Evolutionary conservation across 2,797 vertebrate genomes (phyloP), one percentile per base, ranked within the genome.

Genomic region (Nasua narica): DNA sequence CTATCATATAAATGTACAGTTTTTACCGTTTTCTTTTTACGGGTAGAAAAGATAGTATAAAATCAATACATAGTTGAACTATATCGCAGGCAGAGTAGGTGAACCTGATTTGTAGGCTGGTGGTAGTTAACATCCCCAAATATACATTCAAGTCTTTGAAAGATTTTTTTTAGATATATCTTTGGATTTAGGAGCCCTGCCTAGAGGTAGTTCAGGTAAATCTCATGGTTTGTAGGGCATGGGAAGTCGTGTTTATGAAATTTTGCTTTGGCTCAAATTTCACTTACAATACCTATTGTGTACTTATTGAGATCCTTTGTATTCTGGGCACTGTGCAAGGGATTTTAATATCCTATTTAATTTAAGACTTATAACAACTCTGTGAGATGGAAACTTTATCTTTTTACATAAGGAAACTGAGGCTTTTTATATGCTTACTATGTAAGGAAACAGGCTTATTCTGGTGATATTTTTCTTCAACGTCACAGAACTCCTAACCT

Each of bases 111-210:
- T 91, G 23, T 50, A 79, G 56, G 40, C 54, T 96, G 16, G 16
- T 76, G 7, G 62, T 76, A 84, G 25, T 56, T 88, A 43, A 40
- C 11, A 50, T 78, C 62, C 15, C 56, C 43, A 82, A 76, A 91
- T 83, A 88, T 58, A 96, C 65, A 85, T 74, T 91, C n/a, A 78
- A 76, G 21, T 23, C 37, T 74, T 58, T 91, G 10, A 85, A 95
- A 89, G 4, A 35, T 14, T 86, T 50, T n/a, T 56, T 62, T 58
- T 12, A 76, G 52, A 37, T 32, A n/a, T 3, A 43, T 56, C 11
- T 91, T 90, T 96, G 9, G 60, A 94, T 86, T 95, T 78, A 94
- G 35, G 5, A 88, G 32, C 7, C 74, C n/a, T 92, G 43, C 12
- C 7, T 88, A 89, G 62, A 87, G 7, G 70, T 43, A 1, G 21